These are phyloP conservation scores for Augochlorella aurata DNA, from an alignment of 2,888 invertebrate species.

Conservation along the genomic window DNA sequence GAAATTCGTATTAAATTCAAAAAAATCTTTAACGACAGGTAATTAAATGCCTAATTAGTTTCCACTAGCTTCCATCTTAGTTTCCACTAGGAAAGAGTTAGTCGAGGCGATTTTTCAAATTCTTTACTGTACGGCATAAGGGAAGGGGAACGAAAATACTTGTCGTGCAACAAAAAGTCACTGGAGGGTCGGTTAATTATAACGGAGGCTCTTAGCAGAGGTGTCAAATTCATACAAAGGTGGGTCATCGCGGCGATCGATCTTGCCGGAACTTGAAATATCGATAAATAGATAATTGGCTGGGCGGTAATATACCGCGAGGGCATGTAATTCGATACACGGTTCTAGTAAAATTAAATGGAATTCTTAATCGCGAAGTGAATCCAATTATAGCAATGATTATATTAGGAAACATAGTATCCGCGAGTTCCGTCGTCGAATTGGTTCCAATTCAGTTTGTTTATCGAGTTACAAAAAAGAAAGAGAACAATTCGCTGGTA, in stretches of 20 bases:
- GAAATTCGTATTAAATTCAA: too few species aligned
- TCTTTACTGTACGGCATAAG: too few species aligned
- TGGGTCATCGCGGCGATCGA: constrained; percentile 47
- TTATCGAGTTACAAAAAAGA: too few species aligned
- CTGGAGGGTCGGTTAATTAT: constrained; percentile 25
- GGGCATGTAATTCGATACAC: constrained; percentile 44
- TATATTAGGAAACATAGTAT: neutral
- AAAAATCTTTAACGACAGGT: too few species aligned
- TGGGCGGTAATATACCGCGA: constrained; percentile 44
- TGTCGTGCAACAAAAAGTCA: neutral
- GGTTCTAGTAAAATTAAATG: neutral
- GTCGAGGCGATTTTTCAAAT: too few species aligned
- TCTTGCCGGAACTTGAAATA: constrained; percentile 40
- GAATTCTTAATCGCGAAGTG: neutral
- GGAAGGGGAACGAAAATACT: too few species aligned
- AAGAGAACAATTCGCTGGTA: too few species aligned
- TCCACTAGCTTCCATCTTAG: too few species aligned
- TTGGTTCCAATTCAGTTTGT: too few species aligned
- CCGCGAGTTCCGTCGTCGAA: too few species aligned
- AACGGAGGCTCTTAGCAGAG: constrained; percentile 17
- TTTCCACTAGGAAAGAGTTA: too few species aligned
- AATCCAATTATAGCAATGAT: neutral
- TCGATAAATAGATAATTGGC: constrained; percentile 57
- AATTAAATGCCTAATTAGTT: too few species aligned
- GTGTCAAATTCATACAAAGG: constrained; percentile 47